Evolutionary conservation across 2,888 invertebrate genomes (phyloP).

Genomic region (Caenorhabditis macrosperma): DNA sequence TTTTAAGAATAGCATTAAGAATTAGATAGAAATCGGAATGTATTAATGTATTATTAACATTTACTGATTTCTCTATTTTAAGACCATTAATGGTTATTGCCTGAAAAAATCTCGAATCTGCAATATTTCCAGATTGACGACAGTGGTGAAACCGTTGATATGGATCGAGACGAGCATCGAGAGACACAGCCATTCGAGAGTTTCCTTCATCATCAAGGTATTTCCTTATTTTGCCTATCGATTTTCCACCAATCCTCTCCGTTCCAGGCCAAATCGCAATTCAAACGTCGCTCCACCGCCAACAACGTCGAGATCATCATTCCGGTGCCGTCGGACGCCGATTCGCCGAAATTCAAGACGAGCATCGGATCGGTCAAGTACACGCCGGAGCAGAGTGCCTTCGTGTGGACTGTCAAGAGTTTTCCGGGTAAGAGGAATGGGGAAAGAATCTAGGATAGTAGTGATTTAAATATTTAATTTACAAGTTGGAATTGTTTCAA

Average conservation of each 20-base stretch:
- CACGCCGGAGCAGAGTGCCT: constrained; percentile 95
- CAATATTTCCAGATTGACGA: constrained; percentile 47
- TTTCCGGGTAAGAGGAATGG: constrained; percentile 73
- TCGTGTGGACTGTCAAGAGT: constrained; percentile 87
- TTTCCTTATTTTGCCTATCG: no score
- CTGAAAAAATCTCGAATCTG: neutral
- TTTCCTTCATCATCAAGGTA: constrained; percentile 97
- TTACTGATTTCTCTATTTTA: no score
- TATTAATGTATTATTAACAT: no score
- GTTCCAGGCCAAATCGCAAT: constrained; percentile 92
- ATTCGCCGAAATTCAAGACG: constrained; percentile 91
- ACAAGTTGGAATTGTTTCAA: no score
- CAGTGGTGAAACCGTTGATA: constrained; percentile 91
- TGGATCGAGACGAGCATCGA: constrained; percentile 99
- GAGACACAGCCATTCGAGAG: constrained; percentile 95
- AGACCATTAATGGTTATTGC: no score
- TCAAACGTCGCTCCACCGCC: constrained; percentile 96
- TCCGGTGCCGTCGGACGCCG: constrained; percentile 96
- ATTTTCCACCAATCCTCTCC: neutral
- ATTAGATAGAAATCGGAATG: no score
- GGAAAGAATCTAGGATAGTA: no score
- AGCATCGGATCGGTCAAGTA: constrained; percentile 91
- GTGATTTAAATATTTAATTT: no score
- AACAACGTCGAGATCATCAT: constrained; percentile 98
- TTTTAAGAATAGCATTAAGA: no score